Base-by-base conservation (phyloP, 2,797 vertebrate genomes). In the Alosa sapidissima region DNA sequence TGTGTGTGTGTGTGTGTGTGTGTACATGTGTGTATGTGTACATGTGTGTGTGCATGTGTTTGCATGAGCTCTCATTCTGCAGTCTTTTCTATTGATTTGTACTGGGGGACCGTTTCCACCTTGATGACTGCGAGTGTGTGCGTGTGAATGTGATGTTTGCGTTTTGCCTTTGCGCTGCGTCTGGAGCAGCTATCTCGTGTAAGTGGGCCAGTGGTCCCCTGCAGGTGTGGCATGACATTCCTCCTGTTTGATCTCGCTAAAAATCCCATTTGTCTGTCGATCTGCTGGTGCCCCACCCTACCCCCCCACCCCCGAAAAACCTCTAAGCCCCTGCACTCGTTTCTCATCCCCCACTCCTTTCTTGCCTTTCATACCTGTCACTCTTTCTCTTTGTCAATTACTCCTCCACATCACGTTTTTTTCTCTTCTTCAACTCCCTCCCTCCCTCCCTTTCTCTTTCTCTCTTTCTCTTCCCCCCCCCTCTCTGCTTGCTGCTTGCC, bases 391-490 rank as follows among this genome's bases (percentile, higher is more conserved):
- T 13, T 19, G 49, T 81, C 45, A 19, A 6, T 65, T 51, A 33
- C 55, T 54, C 11, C 36, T 72, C 78, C 11, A 41, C 62, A 51
- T 86, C 58, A 48, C 45, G 19, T 36, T 52, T 36, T 81, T 81
- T 87, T 68, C 81, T 55, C 62, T 60, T 81, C 58, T 47, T 48
- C 14, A 13, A 21, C 19, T 58, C 5, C 55, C 24, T 33, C 9
- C 11, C 87, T 91, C 33, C 86, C 84, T 87, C 86, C 72, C 84
- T 14, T 36, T 86, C 60, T 78, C 49, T 28, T 16, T 36, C 48
- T 13, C 8, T 11, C 11, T 14, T 13, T 28, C 45, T 49, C 47
- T 60, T 58, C 41, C 8, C 16, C 54, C 19, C 41, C 4, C 1
- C 1, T 19, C 19, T 78, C 36, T 49, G 14, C 6, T 75, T 75